A percentile compares a stretch with the other conserved stretches of the same genome.
Conservation (phyloP, 2,113 vertebrate genomes). For the Natator depressus region DNA sequence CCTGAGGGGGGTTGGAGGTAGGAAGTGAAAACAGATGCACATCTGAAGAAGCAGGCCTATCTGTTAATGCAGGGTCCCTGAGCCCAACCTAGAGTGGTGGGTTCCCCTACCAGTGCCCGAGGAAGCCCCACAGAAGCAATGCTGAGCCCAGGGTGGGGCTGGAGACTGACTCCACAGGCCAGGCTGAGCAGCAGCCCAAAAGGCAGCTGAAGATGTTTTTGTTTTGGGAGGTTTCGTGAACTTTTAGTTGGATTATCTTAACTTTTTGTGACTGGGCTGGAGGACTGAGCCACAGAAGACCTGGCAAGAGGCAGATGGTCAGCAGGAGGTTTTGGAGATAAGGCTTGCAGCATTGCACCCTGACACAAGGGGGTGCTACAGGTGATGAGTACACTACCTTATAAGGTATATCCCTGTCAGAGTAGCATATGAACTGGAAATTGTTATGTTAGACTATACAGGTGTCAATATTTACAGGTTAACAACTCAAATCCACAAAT, state of each 20-base stretch:
- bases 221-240: neutral
- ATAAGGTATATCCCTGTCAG: neutral
- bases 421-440: neutral
- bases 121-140: neutral
- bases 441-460: neutral
- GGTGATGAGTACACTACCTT: neutral
- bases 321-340: neutral
- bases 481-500: neutral
- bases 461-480: neutral
- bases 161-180: neutral
- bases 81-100: neutral
- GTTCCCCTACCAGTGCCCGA: too few relatives aligned
- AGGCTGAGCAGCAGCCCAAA: neutral
- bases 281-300: neutral
- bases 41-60: neutral
- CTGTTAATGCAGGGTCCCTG: neutral
- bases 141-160: neutral
- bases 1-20: neutral
- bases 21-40: neutral
- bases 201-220: neutral
- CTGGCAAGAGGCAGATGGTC: neutral
- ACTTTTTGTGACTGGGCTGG: neutral
- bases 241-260: neutral
- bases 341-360: too few relatives aligned
- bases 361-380: neutral